Evolutionary conservation across 2,797 vertebrate species (phyloP), one percentile per base, ranked within the genome.

Genomic region (Rhadinocentrus ornatus): DNA sequence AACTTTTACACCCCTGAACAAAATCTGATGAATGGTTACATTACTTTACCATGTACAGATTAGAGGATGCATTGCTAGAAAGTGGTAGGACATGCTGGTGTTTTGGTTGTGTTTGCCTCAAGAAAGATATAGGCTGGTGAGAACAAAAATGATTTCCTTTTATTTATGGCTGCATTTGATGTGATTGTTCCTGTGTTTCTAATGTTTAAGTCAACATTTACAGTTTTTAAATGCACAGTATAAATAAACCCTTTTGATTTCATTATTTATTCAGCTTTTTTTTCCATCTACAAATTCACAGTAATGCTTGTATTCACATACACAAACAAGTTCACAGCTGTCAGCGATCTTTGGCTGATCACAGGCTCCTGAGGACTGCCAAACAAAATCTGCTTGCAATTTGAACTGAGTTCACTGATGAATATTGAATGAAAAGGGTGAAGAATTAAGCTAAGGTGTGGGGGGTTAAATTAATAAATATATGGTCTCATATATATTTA

Each of bases 381-480:
- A 84, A 89, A 90, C 77, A 89, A 81, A 88, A 83, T 84, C 84
- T 83, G 37, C 73, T 71, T 69, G 70, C 81, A 85, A 83, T 75
- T 58, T 70, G 41, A 82, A 65, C 70, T 58, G 67, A 84, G 68
- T 82, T 81, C 70, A 81, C 50, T 65, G 57, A 76, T 86, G 62
- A 88, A 89, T 91, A 90, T 88, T 88, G 73, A 84, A 91, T 91
- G 65, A 84, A 87, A 87, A 78, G 71, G 72, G 72, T 78, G 81
- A 80, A 80, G 80, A 84, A 91, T 91, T 91, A 89, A 91, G 70
- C 71, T 73, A 81, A 92, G 84, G 89, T 93, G 78, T 26, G 44
- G 44, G 16, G 74, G 71, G 85, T 78, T 88, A 85, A 88, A 93
- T 93, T 81, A 93, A 93, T 93, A 91, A 93, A 92, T 93, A 88